phyloP scores from a whole-genome alignment of 2,888 invertebrate species.

The Eupeodes latifasciatus region DNA sequence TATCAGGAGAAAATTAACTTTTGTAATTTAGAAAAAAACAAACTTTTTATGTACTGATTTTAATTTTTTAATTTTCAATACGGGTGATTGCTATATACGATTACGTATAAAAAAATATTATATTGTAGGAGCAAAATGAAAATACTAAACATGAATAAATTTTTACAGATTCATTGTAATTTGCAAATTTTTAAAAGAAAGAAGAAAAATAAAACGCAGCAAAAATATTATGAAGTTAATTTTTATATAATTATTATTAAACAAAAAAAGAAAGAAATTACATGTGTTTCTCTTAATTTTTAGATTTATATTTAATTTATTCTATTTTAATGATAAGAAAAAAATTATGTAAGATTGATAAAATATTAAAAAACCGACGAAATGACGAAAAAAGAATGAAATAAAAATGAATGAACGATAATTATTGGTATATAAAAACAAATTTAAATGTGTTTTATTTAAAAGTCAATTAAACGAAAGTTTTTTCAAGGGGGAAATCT shows the following conservation, averaged over 20 bases:
- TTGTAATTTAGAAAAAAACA: constrained; percentile 29
- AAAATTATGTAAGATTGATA: constrained; percentile 53
- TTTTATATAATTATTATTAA: constrained; percentile 24
- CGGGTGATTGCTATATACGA: constrained; percentile 52
- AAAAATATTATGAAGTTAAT: constrained; percentile 44
- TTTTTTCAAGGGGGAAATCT: no score
- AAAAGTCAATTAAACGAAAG: neutral
- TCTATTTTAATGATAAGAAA: constrained; percentile 62
- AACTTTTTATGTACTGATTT: constrained; percentile 34
- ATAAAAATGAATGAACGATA: constrained; percentile 53
- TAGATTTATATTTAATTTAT: constrained; percentile 67
- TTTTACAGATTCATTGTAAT: neutral
- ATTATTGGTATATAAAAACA: constrained; percentile 55
- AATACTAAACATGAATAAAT: constrained; percentile 25
- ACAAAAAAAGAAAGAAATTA: neutral
- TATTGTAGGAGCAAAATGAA: constrained; percentile 18
- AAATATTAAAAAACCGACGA: constrained; percentile 51
- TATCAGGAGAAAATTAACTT: constrained; percentile 5
- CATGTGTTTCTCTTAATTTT: constrained; percentile 48
- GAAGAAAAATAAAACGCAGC: constrained; percentile 23
- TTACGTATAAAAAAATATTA: constrained; percentile 37
- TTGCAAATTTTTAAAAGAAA: constrained; percentile 14
- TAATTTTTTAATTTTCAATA: constrained; percentile 17
- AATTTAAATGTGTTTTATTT: constrained; percentile 38
- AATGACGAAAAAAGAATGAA: constrained; percentile 53